Evolutionary conservation across 2,797 vertebrate genomes (phyloP), one percentile per base, ranked within the genome.

Genomic region (Meriones psammophilus): DNA sequence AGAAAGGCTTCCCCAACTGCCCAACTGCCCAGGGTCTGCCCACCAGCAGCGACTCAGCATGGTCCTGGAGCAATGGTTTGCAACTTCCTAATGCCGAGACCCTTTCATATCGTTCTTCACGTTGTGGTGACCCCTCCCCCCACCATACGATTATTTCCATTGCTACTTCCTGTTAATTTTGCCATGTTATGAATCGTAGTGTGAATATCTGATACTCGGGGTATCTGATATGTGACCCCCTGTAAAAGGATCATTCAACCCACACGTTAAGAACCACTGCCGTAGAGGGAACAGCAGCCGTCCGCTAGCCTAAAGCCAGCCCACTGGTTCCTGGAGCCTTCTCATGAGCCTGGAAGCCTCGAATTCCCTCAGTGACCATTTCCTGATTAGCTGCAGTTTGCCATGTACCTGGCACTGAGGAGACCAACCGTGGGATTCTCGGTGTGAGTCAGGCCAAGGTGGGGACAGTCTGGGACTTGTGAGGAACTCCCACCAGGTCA

Each of bases 381-480:
- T 64, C 33, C 12, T 56, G 26, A 89, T 30, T 30, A 56, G 30
- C 39, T 76, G 28, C 30, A 50, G 10, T 60, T 79, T 90, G 90
- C 64, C 80, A n/a, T 46, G 85, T 28, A 56, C 26, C 39, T 46
- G 36, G 69, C 74, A 33, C 4, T 68, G 74, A 69, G 74, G 76
- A 91, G 42, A 54, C 33, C 15, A 58, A 77, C 26, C 7, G 7
- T 42, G 64, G 68, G 68, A 8, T 68, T 83, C 89, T 90, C 77
- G 20, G 26, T 3, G 54, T 97, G 96, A 96, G 94, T 97, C 93
- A 73, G 93, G 92, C 93, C 2, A 5, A 83, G 60, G 79, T 58
- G 84, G 92, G 85, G 90, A 92, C 60, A 77, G 80, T 88, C 95
- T 87, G 26, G 24, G 42, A 73, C 73, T 86, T 96, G 88, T 88